Evolutionary conservation across 2,888 invertebrate genomes (phyloP).

Genomic region (Drosophila merina): DNA sequence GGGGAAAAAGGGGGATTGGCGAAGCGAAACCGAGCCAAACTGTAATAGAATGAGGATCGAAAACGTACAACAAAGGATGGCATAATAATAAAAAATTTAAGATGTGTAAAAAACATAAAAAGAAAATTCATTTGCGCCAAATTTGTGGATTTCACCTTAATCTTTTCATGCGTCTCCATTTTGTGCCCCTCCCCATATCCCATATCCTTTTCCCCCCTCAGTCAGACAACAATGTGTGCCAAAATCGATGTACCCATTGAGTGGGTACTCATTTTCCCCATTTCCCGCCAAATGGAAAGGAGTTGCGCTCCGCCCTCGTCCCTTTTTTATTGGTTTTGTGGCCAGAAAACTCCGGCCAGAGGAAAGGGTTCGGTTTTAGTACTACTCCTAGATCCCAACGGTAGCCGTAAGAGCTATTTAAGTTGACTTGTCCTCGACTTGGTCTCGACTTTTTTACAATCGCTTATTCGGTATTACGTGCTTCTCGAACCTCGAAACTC

Average conservation of each 20-base stretch:
- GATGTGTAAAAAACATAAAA: constrained; percentile 80
- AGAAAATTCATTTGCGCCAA: constrained; percentile 79
- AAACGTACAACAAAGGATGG: constrained; percentile 78
- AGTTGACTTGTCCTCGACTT: constrained; percentile 58
- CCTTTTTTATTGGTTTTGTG: constrained; percentile 70
- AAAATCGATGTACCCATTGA: constrained; percentile 73
- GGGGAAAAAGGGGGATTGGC: background rate
- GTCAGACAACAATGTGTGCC: constrained; percentile 67
- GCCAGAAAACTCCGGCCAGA: constrained; percentile 45
- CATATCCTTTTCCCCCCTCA: background rate
- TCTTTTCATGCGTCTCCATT: constrained; percentile 53
- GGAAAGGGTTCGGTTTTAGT: constrained; percentile 15
- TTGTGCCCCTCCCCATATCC: background rate
- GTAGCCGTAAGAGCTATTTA: constrained; percentile 66
- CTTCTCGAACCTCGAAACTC: background rate
- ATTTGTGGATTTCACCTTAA: constrained; percentile 80
- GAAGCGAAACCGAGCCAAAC: constrained; percentile 66
- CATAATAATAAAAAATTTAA: constrained; percentile 78
- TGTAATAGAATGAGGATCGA: constrained; percentile 80
- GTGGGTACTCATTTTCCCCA: constrained; percentile 44
- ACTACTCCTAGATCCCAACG: constrained; percentile 21
- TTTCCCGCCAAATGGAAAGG: constrained; percentile 27
- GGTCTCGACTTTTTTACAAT: constrained; percentile 61
- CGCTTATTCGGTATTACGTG: constrained; percentile 51
- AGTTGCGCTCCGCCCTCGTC: constrained; percentile 21